A percentile compares a stretch with the other conserved stretches of the same genome.
Evolutionary conservation across 2,797 vertebrate genomes (phyloP).

Genomic region (Oreortyx pictus): DNA sequence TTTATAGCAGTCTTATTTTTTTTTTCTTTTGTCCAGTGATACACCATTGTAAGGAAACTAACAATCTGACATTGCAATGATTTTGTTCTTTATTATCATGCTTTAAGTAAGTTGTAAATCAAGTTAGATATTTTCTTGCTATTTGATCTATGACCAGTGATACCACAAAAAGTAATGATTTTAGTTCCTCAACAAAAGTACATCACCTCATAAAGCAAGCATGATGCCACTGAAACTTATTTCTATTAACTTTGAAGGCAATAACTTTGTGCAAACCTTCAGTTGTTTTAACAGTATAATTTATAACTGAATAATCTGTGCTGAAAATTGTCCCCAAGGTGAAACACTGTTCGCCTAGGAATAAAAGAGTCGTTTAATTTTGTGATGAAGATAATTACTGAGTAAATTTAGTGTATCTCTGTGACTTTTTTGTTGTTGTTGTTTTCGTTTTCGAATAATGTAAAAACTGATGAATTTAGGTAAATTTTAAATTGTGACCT

Average conservation of each 20-base stretch:
- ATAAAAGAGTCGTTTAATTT: neutral
- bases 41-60: neutral
- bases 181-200: slow-evolving; percentile 9
- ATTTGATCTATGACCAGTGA: slow-evolving; percentile 8
- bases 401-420: neutral
- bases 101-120: neutral
- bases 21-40: neutral
- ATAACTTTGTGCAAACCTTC: neutral
- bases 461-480: neutral
- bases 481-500: neutral
- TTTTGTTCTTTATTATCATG: neutral
- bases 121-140: neutral
- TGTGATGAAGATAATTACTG: slow-evolving; percentile 1
- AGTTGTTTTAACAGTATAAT: neutral
- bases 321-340: neutral
- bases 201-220: neutral
- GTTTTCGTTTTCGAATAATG: neutral
- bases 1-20: neutral
- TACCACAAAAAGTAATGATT: neutral
- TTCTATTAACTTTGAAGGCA: slow-evolving; percentile 6
- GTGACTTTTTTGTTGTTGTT: neutral
- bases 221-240: neutral
- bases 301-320: neutral
- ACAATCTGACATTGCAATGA: neutral
- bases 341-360: neutral